Percentiles rank a stretch among this genome's conserved stretches.
Conservation (phyloP, 2,113 vertebrate genomes). For the Sebastes schlegelii region DNA sequence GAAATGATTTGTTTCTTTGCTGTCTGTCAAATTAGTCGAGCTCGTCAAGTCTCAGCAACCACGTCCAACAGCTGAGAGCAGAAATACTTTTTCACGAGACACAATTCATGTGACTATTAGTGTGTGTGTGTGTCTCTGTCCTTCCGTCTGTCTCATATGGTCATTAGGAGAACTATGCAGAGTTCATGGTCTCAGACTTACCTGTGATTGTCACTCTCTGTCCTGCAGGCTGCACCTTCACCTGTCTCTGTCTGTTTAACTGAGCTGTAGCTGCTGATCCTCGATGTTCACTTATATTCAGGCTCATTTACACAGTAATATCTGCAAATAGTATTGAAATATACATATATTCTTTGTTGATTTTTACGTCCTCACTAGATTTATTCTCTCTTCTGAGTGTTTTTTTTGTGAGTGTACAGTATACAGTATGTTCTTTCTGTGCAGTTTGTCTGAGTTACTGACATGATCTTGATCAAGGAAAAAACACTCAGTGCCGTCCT, state of each 20-base stretch:
- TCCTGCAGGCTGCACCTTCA: constrained; percentile 1
- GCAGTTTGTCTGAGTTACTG: neutral
- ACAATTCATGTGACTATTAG: constrained; percentile 14
- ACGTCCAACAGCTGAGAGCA: constrained; percentile 3
- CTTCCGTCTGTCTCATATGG: neutral
- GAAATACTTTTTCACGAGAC: constrained; percentile 7
- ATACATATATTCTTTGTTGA: neutral
- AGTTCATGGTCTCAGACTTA: neutral
- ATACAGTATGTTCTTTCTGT: neutral
- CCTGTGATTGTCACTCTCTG: neutral
- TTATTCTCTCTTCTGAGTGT: neutral
- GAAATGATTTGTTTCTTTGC: neutral
- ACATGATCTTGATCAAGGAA: neutral
- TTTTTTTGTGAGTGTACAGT: neutral
- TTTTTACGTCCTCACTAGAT: too few species aligned
- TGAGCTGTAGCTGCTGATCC: neutral
- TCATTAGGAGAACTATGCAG: neutral
- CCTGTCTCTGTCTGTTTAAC: constrained; percentile 20
- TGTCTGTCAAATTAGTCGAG: neutral
- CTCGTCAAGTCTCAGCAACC: neutral
- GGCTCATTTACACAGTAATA: neutral
- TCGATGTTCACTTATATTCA: neutral
- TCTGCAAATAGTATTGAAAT: neutral
- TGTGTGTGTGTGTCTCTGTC: neutral
- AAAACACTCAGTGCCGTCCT: neutral